Conservation (phyloP, 2,113 vertebrate genomes). For the Poeciliopsis turrubarensis region DNA sequence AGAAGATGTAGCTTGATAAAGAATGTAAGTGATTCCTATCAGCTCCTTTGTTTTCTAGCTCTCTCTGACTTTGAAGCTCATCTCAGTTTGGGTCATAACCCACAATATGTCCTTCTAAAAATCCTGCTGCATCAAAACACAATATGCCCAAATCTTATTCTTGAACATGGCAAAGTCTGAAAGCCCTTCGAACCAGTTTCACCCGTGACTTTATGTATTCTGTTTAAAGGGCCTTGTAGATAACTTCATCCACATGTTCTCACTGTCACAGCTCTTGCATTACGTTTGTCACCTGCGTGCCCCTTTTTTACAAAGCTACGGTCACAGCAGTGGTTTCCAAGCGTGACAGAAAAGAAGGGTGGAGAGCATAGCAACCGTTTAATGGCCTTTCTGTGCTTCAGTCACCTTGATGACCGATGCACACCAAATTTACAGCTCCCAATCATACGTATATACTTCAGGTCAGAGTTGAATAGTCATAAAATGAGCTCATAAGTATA, state of each 20-base stretch:
- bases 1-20: constrained; percentile 41
- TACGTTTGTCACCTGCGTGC: constrained; percentile 42
- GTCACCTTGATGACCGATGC: constrained; percentile 56
- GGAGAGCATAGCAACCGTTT: constrained; percentile 51
- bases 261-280: constrained; percentile 55
- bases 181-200: constrained; percentile 15
- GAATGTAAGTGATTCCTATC: constrained; percentile 60
- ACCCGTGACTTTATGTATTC: constrained; percentile 69
- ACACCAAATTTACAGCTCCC: constrained; percentile 10
- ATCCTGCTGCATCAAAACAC: constrained; percentile 22
- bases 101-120: constrained; percentile 22
- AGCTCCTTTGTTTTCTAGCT: constrained; percentile 24
- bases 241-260: constrained; percentile 25
- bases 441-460: constrained; percentile 7
- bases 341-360: constrained; percentile 51
- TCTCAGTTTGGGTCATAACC: constrained; percentile 54
- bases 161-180: constrained; percentile 54
- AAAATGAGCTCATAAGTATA: constrained; percentile 65
- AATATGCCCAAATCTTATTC: constrained; percentile 69
- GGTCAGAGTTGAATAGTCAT: constrained; percentile 52
- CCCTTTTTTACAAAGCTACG: constrained; percentile 67
- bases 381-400: constrained; percentile 24
- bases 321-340: constrained; percentile 48
- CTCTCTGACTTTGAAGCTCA: constrained; percentile 45
- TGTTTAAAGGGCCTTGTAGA: constrained; percentile 23